Evolutionary conservation across 1,140 invertebrate species (phyloP).

Genomic region (Phortica variegata): DNA sequence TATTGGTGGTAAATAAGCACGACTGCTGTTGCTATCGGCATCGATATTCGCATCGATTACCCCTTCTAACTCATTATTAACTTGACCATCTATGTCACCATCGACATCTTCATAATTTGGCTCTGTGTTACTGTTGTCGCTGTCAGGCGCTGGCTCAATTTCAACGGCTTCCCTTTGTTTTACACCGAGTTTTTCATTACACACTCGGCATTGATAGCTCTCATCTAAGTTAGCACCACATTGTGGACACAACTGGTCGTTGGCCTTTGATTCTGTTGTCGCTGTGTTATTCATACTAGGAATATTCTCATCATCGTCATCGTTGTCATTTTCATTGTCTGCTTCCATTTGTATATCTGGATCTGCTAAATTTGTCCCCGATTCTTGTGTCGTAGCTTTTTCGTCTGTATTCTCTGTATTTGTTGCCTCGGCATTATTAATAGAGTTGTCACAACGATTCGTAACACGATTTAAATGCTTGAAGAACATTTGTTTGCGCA

Average conservation of each 20-base stretch:
- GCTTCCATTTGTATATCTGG: no score
- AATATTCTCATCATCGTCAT: constrained; percentile 12
- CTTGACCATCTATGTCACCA: neutral
- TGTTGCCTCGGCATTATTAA: neutral
- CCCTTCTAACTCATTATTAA: constrained; percentile 12
- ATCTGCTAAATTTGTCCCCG: neutral
- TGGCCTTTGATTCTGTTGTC: neutral
- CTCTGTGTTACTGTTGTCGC: no score
- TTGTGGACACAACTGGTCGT: constrained; percentile 31
- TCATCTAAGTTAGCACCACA: constrained; percentile 39
- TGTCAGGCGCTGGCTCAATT: neutral
- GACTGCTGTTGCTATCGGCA: constrained; percentile 3
- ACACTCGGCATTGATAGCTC: constrained; percentile 37
- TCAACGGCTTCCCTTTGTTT: constrained; percentile 12
- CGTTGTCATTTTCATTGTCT: constrained; percentile 9
- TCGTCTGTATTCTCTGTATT: no score
- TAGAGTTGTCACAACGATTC: constrained; percentile 39
- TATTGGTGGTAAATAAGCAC: constrained; percentile 32
- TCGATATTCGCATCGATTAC: constrained; percentile 1
- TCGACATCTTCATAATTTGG: constrained; percentile 18
- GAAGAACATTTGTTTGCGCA: constrained; percentile 54
- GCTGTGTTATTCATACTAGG: neutral
- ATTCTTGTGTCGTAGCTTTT: neutral
- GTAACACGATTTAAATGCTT: constrained; percentile 47
- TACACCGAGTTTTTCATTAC: constrained; percentile 33